These are phyloP conservation scores for Argyrosomus japonicus DNA, from an alignment of 2,113 vertebrate species.

Conservation along the genomic window DNA sequence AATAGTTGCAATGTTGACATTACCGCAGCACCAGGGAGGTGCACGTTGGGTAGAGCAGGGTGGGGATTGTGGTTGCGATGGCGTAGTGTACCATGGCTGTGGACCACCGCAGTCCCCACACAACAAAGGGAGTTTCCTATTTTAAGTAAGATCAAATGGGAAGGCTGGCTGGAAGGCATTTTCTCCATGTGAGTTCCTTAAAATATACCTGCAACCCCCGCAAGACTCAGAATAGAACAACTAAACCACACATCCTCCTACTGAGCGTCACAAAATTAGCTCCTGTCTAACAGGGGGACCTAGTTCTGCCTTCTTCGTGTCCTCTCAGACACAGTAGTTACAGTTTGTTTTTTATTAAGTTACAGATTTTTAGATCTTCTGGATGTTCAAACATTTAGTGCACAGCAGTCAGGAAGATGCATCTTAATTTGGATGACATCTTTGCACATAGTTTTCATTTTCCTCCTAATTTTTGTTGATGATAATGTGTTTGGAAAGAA, in stretches of 20 bases:
- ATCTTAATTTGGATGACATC: no score
- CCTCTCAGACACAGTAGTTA: not conserved
- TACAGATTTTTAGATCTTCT: not conserved
- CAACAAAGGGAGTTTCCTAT: slow-evolving; percentile 50
- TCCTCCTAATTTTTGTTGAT: not conserved
- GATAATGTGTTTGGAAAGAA: not conserved
- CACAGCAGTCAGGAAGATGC: no score
- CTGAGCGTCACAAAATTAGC: slow-evolving; percentile 44
- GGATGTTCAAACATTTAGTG: not conserved
- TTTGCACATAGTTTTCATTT: not conserved
- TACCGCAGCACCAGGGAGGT: not conserved
- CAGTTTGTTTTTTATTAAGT: not conserved
- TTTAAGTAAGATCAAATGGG: slow-evolving; percentile 54
- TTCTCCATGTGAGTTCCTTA: slow-evolving; percentile 50
- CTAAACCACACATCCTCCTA: slow-evolving; percentile 66
- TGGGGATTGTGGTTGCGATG: not conserved
- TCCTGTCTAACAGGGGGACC: slow-evolving; percentile 16
- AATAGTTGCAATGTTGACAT: not conserved
- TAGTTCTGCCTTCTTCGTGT: slow-evolving; percentile 34
- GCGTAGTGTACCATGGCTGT: not conserved
- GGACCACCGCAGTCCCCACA: not conserved
- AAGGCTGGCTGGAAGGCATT: slow-evolving; percentile 55
- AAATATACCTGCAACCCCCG: slow-evolving; percentile 62
- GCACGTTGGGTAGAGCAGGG: not conserved
- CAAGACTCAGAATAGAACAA: slow-evolving; percentile 67